Evolutionary conservation across 1,140 invertebrate genomes (phyloP).

Genomic region (Microvelia longipes): DNA sequence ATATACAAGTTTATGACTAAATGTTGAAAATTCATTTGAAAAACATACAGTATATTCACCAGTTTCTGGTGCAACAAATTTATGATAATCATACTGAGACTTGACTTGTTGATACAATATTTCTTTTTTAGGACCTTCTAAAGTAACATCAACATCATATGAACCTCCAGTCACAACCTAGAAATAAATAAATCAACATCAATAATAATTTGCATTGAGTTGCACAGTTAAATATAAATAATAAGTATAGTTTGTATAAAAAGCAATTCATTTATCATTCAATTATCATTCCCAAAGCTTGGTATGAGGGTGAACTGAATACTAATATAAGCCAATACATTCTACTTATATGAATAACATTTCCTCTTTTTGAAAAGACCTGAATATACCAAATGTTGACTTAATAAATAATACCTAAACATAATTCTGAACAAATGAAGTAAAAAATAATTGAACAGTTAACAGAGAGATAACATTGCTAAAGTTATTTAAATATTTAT

Average conservation of each 20-base stretch:
- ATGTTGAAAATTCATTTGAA: slow-evolving; percentile 98
- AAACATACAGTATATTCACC: slow-evolving; percentile 86
- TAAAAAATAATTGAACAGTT: too few relatives aligned
- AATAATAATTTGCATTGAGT: background rate
- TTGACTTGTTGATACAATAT: slow-evolving; percentile 84
- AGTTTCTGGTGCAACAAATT: slow-evolving; percentile 56
- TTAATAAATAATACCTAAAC: too few relatives aligned
- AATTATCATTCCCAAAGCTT: background rate
- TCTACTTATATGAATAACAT: too few relatives aligned
- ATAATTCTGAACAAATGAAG: too few relatives aligned
- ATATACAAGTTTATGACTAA: slow-evolving; percentile 98
- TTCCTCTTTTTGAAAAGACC: too few relatives aligned
- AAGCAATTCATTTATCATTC: background rate
- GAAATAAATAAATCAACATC: slow-evolving; percentile 15
- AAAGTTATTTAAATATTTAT: too few relatives aligned
- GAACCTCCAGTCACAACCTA: slow-evolving; percentile 97
- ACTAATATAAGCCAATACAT: too few relatives aligned
- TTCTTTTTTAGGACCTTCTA: slow-evolving; percentile 77
- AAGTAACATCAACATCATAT: slow-evolving; percentile 91
- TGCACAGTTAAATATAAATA: background rate
- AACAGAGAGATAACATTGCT: too few relatives aligned
- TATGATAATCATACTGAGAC: slow-evolving; percentile 85
- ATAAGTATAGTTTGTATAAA: background rate
- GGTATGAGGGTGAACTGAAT: too few relatives aligned
- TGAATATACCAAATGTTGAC: too few relatives aligned